phyloP scores from a whole-genome alignment of 2,113 vertebrate genomes.

The Boleophthalmus pectinirostris region DNA sequence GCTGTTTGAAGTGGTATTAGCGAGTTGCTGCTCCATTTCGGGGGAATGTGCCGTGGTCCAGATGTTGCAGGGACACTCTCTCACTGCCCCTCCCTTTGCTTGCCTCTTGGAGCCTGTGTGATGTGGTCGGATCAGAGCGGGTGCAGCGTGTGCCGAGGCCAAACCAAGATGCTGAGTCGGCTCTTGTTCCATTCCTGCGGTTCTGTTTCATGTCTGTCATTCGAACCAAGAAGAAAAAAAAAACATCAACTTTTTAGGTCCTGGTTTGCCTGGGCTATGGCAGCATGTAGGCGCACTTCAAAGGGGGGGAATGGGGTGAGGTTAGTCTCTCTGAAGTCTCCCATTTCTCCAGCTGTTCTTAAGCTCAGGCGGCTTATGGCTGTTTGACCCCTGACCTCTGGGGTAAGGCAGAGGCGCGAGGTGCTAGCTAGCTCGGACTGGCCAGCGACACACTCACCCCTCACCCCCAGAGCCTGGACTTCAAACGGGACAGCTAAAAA shows the following conservation, averaged over 20 bases:
- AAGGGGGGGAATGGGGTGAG: slow-evolving; percentile 46
- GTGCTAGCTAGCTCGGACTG: slow-evolving; percentile 53
- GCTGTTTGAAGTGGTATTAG: slow-evolving; percentile 69
- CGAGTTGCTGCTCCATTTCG: slow-evolving; percentile 68
- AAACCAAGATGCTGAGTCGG: slow-evolving; percentile 70
- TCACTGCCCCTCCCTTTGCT: slow-evolving; percentile 47
- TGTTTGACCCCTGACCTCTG: slow-evolving; percentile 62
- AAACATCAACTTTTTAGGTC: slow-evolving; percentile 30
- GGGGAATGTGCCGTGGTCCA: slow-evolving; percentile 71
- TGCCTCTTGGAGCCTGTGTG: slow-evolving; percentile 57
- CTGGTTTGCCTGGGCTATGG: slow-evolving; percentile 20
- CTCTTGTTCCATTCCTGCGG: slow-evolving; percentile 78
- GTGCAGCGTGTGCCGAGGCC: slow-evolving; percentile 58
- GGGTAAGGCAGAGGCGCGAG: slow-evolving; percentile 32
- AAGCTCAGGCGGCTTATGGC: slow-evolving; percentile 58
- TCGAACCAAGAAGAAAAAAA: slow-evolving; percentile 45
- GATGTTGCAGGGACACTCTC: slow-evolving; percentile 71
- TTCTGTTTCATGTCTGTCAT: slow-evolving; percentile 74
- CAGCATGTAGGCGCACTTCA: slow-evolving; percentile 50
- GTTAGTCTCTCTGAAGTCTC: slow-evolving; percentile 47
- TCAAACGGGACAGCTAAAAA: slow-evolving; percentile 49
- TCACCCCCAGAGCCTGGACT: slow-evolving; percentile 24
- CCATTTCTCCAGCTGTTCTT: slow-evolving; percentile 63
- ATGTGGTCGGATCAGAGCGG: slow-evolving; percentile 75
- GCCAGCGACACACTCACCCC: slow-evolving; percentile 50